Evolutionary conservation across 2,888 invertebrate species (phyloP), one percentile per base, ranked within the genome.

Genomic region (Caprella mutica): DNA sequence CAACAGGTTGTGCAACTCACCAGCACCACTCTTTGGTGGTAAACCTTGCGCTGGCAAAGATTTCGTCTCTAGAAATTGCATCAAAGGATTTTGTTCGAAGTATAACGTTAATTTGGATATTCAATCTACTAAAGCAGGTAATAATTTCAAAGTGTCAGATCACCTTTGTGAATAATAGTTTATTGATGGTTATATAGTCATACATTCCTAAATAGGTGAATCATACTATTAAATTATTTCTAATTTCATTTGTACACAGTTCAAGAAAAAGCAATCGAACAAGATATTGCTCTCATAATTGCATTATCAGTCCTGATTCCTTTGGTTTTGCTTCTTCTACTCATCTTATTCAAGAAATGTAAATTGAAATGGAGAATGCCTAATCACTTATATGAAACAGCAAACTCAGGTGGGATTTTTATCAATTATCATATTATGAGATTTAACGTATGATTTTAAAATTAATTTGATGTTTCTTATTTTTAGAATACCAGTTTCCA

Each of bases 21-120:
- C 83, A 1, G 69, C 77, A 9, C 80, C 82, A 6, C 73, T 76
- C 65, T 78, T 81, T 69, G 82, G 81, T 14, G 83, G 92, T 54
- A 77, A 84, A 65, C 81, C 84, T 65, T 96, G 96, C 73, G 71
- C 66, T 69, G 81, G 77, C 73, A 79, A 68, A 74, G 77, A 78
- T 38, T 42, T 58, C 42, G 33, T 46, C 9, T 50, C 54, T 17
- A 23, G 38, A 8, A 54, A 54, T 46, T 58, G 58, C 23, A 58
- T 42, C 24, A 55, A 52, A 5, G 58, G 58, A 3, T 55, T 55
- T 54, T 58, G 58, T 51, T 33, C 53, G 9, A 30, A 51, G 50
- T 14, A 56, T 23, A 1, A n/a, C n/a, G n/a, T n/a, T n/a, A n/a
- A n/a, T n/a, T n/a, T n/a, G n/a, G n/a, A n/a, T n/a, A n/a, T n/a